Base-by-base conservation (phyloP, 2,797 vertebrate genomes). In the Antrozous pallidus region DNA sequence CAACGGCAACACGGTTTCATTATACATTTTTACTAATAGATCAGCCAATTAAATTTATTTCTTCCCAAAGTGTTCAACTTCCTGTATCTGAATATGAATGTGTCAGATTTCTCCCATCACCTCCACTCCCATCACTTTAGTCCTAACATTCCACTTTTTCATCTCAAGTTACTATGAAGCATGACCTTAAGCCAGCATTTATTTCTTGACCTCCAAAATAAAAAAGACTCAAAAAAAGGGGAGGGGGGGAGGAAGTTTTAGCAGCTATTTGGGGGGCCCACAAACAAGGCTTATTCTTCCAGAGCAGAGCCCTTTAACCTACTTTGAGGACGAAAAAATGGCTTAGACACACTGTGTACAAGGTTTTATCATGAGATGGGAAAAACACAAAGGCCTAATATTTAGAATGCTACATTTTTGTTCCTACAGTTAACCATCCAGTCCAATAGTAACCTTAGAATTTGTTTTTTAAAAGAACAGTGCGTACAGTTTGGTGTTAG, bases 231-330 rank as follows among this genome's bases (percentile, higher is more conserved):
- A 42, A 26, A 22, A 31, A 74, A 74, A 38, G 49, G 31, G 49
- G 31, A 36, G n/a, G 82, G 73, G 1, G 38, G 38, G 65, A 71
- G 80, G 70, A 85, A 77, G 45, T 84, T 81, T 78, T 58, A 86
- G 61, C n/a, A 49, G 91, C 91, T 91, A 90, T 93, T 93, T 96
- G 87, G 74, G 91, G 87, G 89, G 40, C n/a, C 67, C 26, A 81
- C 63, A 93, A 95, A 78, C 71, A 90, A 93, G 77, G 73, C 67
- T 81, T 73, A 61, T 31, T 78, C 75, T 77, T 87, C 81, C 88
- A 65, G 18, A 81, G 58, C 45, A 77, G 90, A 86, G 45, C 69
- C 74, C 82, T 93, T 87, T 87, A 74, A 90, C 73, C 71, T 84
- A 84, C 63, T 91, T 86, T 56, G 61, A 88, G 40, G 45, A 86